Evolutionary conservation across 2,113 vertebrate genomes (phyloP).

Genomic region (Macroglossus sobrinus): DNA sequence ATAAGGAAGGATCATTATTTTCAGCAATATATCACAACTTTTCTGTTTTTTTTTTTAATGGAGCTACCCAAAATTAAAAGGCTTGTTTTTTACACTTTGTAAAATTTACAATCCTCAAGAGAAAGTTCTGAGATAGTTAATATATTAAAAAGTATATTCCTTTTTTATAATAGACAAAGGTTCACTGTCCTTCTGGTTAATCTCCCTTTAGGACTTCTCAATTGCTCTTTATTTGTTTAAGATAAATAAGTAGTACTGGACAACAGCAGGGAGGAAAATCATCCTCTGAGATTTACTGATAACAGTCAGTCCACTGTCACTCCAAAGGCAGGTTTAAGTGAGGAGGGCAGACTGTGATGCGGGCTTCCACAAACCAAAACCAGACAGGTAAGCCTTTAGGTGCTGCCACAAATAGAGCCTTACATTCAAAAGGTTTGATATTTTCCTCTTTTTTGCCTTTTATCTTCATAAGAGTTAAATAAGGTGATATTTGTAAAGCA

Average conservation of each 20-base stretch:
- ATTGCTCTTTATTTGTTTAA: background rate
- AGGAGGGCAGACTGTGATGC: background rate
- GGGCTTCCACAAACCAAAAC: background rate
- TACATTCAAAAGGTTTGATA: background rate
- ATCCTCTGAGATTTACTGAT: background rate
- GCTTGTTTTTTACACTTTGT: background rate
- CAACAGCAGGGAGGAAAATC: background rate
- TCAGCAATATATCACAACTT: background rate
- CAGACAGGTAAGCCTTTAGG: background rate
- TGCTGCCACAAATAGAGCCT: background rate
- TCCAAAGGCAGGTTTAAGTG: background rate
- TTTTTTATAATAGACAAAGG: background rate
- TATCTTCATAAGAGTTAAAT: slow-evolving; percentile 3
- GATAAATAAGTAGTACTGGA: background rate
- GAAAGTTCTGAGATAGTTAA: slow-evolving; percentile 25
- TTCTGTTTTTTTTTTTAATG: background rate
- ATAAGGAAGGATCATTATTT: background rate
- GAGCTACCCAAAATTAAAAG: background rate
- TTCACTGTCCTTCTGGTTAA: background rate
- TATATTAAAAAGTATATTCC: background rate
- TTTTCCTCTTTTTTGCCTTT: background rate
- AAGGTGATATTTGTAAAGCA: slow-evolving; percentile 24
- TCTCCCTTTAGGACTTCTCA: background rate
- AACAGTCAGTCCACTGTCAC: background rate
- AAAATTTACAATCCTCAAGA: background rate